These are phyloP conservation scores for Lepus europaeus DNA, from an alignment of 2,113 vertebrate genomes.

Conservation along the genomic window DNA sequence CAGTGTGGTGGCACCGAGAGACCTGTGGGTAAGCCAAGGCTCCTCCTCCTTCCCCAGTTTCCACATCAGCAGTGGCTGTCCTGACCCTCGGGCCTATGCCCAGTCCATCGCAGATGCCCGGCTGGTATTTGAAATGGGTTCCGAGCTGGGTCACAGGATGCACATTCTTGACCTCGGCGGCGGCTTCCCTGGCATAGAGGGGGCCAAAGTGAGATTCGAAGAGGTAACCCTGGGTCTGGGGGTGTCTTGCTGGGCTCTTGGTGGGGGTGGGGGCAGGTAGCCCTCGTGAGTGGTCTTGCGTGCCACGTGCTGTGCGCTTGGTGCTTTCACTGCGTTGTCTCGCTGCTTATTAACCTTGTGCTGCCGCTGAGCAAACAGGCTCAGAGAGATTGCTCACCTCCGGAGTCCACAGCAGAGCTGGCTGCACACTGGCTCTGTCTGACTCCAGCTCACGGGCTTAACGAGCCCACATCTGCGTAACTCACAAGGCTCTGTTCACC, in stretches of 20 bases:
- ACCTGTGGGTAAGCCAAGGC: not conserved
- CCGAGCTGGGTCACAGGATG: slow-evolving; percentile 88
- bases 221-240: slow-evolving; percentile 83
- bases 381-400: not conserved
- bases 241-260: accelerated
- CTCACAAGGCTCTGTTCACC: not conserved
- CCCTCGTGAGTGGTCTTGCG: not conserved
- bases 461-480: not conserved
- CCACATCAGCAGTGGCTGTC: slow-evolving; percentile 83
- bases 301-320: not conserved
- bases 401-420: not conserved
- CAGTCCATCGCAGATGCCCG: slow-evolving; percentile 86
- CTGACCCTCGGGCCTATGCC: slow-evolving; percentile 83
- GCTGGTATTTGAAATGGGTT: slow-evolving; percentile 88
- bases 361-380: not conserved
- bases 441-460: not conserved
- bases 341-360: not conserved
- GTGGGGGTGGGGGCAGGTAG: not conserved
- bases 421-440: not conserved
- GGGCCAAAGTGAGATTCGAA: slow-evolving; percentile 83
- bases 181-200: slow-evolving; percentile 86
- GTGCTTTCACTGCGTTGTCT: not conserved
- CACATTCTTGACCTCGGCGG: slow-evolving; percentile 89
- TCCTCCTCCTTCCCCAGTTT: slow-evolving; percentile 85
- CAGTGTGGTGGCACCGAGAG: not conserved